A percentile compares a stretch with the other conserved stretches of the same genome.
These are phyloP conservation scores for Serrognathus titanus DNA, from an alignment of 2,888 invertebrate genomes.

Conservation along the genomic window DNA sequence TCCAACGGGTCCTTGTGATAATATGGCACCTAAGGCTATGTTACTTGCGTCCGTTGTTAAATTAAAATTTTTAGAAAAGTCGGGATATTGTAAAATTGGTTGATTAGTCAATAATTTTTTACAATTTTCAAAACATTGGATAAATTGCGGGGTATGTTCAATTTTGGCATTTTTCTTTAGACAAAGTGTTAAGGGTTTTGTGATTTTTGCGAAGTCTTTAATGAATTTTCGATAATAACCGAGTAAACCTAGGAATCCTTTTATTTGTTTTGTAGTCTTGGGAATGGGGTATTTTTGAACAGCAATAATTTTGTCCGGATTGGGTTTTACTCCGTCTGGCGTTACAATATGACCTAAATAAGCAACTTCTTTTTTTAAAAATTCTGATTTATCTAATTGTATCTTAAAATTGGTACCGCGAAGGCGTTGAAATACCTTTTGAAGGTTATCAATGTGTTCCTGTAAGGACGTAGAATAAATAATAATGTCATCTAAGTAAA, in stretches of 20 bases:
- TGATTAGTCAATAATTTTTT: slow-evolving; percentile 14
- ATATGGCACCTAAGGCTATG: slow-evolving; percentile 9
- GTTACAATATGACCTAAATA: slow-evolving; percentile 14
- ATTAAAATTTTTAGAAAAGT: slow-evolving; percentile 14
- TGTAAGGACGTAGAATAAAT: slow-evolving; percentile 4
- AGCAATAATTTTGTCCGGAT: slow-evolving; percentile 11
- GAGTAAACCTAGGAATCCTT: slow-evolving; percentile 9
- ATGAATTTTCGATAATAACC: slow-evolving; percentile 15
- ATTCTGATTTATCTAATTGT: not conserved
- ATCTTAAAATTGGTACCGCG: not conserved
- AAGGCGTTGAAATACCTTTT: slow-evolving; percentile 4
- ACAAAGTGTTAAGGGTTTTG: slow-evolving; percentile 17
- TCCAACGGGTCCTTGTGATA: slow-evolving; percentile 5
- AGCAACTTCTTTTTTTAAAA: slow-evolving; percentile 5
- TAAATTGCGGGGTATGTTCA: slow-evolving; percentile 9
- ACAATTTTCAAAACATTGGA: slow-evolving; percentile 10
- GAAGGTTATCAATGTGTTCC: not conserved
- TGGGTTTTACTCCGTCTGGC: slow-evolving; percentile 14
- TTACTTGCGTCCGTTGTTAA: slow-evolving; percentile 17
- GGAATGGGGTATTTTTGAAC: slow-evolving; percentile 12
- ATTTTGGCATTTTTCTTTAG: slow-evolving; percentile 16
- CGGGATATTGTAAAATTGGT: slow-evolving; percentile 15
- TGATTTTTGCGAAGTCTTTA: slow-evolving; percentile 18
- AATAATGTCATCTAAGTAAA: slow-evolving; percentile 29
- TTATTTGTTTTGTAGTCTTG: slow-evolving; percentile 13